Conservation (phyloP, 2,113 vertebrate species). For the Condylura cristata region DNA sequence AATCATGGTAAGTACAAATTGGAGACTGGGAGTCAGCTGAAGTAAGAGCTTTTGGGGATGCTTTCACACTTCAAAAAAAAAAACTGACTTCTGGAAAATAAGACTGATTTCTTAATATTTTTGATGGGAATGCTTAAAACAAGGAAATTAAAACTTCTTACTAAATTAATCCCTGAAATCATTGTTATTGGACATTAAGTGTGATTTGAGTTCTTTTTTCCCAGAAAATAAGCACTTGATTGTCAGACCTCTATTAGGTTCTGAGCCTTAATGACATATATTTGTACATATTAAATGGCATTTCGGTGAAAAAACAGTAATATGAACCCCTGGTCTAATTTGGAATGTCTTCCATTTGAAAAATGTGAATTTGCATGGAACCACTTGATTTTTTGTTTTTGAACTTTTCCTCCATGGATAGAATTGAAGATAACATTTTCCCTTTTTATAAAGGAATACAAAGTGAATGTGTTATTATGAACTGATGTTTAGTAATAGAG, state of each 20-base stretch:
- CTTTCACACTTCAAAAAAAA: slow-evolving; percentile 65
- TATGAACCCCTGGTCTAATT: slow-evolving; percentile 51
- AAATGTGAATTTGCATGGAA: slow-evolving; percentile 72
- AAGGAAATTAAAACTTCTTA: slow-evolving; percentile 60
- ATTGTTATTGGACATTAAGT: slow-evolving; percentile 76
- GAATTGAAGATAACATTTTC: slow-evolving; percentile 66
- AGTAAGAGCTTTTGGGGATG: slow-evolving; percentile 72
- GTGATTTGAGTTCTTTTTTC: slow-evolving; percentile 74
- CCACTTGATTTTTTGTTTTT: slow-evolving; percentile 69
- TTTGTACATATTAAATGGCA: slow-evolving; percentile 71
- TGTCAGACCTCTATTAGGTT: slow-evolving; percentile 71
- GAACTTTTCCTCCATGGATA: slow-evolving; percentile 45
- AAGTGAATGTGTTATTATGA: slow-evolving; percentile 75
- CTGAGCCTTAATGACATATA: slow-evolving; percentile 74
- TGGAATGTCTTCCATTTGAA: slow-evolving; percentile 70
- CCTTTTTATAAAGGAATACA: slow-evolving; percentile 77
- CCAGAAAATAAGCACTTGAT: slow-evolving; percentile 73
- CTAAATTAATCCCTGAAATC: slow-evolving; percentile 72
- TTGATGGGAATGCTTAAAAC: slow-evolving; percentile 67
- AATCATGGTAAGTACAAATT: slow-evolving; percentile 66
- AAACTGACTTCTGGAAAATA: slow-evolving; percentile 73
- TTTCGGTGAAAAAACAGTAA: slow-evolving; percentile 74
- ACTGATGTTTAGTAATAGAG: slow-evolving; percentile 79
- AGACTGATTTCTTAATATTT: slow-evolving; percentile 59
- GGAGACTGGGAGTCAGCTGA: slow-evolving; percentile 74